These are phyloP conservation scores for Rhimphoctona megacephalus DNA, from an alignment of 2,888 invertebrate species.

Conservation along the genomic window DNA sequence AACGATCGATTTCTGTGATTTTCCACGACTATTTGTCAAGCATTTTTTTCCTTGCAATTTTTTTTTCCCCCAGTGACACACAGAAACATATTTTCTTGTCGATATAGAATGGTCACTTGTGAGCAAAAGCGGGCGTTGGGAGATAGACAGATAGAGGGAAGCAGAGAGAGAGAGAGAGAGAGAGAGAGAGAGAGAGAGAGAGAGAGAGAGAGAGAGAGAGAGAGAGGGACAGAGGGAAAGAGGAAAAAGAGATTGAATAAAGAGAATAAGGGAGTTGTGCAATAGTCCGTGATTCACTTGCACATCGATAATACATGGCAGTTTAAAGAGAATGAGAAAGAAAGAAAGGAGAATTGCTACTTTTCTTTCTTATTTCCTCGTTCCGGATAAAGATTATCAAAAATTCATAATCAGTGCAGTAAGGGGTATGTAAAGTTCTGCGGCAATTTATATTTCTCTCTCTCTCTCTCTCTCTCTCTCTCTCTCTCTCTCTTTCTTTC, in stretches of 20 bases:
- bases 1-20: slow-evolving; percentile 57
- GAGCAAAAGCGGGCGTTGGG: slow-evolving; percentile 2
- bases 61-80: slow-evolving; percentile 65
- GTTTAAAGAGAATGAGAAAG: slow-evolving; percentile 27
- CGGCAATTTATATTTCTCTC: slow-evolving; percentile 21
- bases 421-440: slow-evolving; percentile 52
- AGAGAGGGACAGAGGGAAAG: neutral
- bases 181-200: neutral
- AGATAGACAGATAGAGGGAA: slow-evolving; percentile 16
- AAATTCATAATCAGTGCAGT: slow-evolving; percentile 63
- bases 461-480: neutral
- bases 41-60: slow-evolving; percentile 11
- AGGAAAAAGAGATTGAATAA: slow-evolving; percentile 41
- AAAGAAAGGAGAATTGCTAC: slow-evolving; percentile 22
- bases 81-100: slow-evolving; percentile 46
- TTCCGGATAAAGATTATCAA: slow-evolving; percentile 62
- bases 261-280: slow-evolving; percentile 43
- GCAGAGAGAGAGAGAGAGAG: slow-evolving; percentile 16
- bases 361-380: slow-evolving; percentile 46
- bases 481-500: no score
- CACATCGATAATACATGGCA: slow-evolving; percentile 63
- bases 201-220: slow-evolving; percentile 20
- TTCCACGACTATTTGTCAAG: slow-evolving; percentile 46
- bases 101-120: slow-evolving; percentile 43
- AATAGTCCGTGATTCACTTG: slow-evolving; percentile 67